A percentile compares a stretch with the other conserved stretches of the same genome.
Evolutionary conservation across 2,888 invertebrate genomes (phyloP).

Genomic region (Amiota minor): DNA sequence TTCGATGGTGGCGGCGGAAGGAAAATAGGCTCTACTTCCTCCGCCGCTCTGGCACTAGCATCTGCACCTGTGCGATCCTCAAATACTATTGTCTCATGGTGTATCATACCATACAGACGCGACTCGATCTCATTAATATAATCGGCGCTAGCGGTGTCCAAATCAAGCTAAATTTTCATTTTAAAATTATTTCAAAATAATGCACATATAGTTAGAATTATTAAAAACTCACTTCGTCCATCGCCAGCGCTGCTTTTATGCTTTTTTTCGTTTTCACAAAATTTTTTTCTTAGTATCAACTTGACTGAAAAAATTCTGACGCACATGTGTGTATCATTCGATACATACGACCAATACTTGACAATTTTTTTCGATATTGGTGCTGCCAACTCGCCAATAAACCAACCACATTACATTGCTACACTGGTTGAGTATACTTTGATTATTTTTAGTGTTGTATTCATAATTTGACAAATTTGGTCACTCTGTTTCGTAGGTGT

Average conservation of each 20-base stretch:
- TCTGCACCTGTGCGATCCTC: constrained; percentile 35
- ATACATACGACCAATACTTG: no score
- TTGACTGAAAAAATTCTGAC: no score
- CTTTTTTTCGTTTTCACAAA: constrained; percentile 31
- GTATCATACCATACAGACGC: constrained; percentile 70
- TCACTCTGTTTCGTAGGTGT: constrained; percentile 30
- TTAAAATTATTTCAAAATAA: not conserved
- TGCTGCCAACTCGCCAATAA: no score
- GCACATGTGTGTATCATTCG: no score
- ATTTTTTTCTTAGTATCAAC: not conserved
- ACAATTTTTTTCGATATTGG: no score
- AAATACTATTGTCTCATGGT: constrained; percentile 60
- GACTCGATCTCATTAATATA: constrained; percentile 70
- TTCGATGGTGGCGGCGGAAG: constrained; percentile 29
- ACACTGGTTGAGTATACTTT: no score
- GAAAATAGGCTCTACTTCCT: no score
- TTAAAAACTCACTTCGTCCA: constrained; percentile 64
- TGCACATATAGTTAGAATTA: not conserved
- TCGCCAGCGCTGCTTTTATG: constrained; percentile 44
- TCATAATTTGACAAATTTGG: constrained; percentile 36
- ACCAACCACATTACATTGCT: no score
- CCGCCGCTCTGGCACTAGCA: constrained; percentile 38
- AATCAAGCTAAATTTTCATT: constrained; percentile 50
- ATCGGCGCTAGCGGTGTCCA: constrained; percentile 44
- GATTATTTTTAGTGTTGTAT: no score